Evolutionary conservation across 2,888 invertebrate genomes (phyloP).

Genomic region (Dusona sp.): DNA sequence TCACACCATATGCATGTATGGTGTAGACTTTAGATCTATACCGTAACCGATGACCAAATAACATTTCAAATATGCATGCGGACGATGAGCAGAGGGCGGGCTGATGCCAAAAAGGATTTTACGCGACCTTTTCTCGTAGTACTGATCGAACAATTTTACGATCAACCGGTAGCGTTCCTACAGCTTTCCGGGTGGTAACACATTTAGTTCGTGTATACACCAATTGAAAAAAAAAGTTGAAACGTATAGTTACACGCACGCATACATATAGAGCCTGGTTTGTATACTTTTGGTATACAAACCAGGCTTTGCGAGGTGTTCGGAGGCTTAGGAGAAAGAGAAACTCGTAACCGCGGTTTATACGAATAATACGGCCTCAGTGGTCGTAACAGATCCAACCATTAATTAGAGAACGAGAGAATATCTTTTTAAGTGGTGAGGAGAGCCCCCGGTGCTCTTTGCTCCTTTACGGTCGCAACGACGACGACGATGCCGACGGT

Average conservation of each 20-base stretch:
- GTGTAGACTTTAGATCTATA: too few species aligned
- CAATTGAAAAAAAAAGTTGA: conserved; percentile 34
- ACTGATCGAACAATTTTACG: conserved; percentile 63
- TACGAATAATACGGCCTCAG: conserved; percentile 35
- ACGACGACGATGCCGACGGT: conserved; percentile 17
- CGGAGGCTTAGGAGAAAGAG: conserved; percentile 17
- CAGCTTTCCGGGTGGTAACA: background rate
- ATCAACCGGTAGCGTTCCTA: conserved; percentile 43
- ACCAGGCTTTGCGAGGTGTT: conserved; percentile 14
- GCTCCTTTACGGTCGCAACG: conserved; percentile 25
- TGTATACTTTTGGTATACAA: background rate
- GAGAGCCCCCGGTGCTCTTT: conserved; percentile 8
- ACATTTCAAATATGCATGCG: background rate
- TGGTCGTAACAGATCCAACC: conserved; percentile 61
- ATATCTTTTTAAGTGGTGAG: conserved; percentile 57
- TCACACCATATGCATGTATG: background rate
- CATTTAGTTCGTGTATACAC: conserved; percentile 21
- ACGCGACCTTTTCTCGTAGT: conserved; percentile 59
- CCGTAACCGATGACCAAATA: too few species aligned
- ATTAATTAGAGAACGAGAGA: conserved; percentile 63
- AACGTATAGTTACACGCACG: background rate
- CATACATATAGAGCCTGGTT: too few species aligned
- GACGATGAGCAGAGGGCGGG: conserved; percentile 24
- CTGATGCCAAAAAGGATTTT: conserved; percentile 53
- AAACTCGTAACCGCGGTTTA: conserved; percentile 57